These are phyloP conservation scores for Manacus vitellinus DNA, from an alignment of 2,113 vertebrate genomes.

Conservation along the genomic window DNA sequence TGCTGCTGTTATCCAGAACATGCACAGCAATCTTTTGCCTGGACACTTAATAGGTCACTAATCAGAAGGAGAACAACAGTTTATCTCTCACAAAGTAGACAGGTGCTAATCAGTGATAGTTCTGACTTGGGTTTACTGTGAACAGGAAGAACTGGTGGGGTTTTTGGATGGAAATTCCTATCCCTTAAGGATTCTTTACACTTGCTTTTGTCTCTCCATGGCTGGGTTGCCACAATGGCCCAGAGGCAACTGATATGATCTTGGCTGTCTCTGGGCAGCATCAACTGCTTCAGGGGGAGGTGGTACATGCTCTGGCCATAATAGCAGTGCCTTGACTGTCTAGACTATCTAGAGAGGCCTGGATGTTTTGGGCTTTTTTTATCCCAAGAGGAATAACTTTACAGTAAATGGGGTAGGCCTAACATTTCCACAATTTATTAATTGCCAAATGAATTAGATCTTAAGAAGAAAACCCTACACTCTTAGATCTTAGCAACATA, in stretches of 20 bases:
- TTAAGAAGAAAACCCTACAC: rapidly evolving
- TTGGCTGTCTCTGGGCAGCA: background rate
- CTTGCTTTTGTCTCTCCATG: background rate
- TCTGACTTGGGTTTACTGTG: background rate
- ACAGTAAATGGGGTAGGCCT: background rate
- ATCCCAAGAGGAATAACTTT: background rate
- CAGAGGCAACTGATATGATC: background rate
- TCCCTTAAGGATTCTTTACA: background rate
- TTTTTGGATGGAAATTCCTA: background rate
- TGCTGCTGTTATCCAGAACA: rapidly evolving
- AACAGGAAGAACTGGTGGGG: background rate
- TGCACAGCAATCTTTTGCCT: background rate
- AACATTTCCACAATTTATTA: background rate
- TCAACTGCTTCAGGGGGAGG: background rate
- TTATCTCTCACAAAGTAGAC: rapidly evolving
- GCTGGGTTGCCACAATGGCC: background rate
- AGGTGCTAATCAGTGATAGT: background rate
- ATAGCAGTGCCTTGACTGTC: background rate
- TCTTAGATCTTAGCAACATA: background rate
- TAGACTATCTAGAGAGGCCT: background rate
- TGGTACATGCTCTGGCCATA: background rate
- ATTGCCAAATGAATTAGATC: background rate
- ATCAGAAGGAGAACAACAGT: rapidly evolving
- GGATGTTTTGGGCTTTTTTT: rapidly evolving
- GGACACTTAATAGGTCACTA: rapidly evolving